Base-by-base conservation (phyloP, 2,888 invertebrate species). In the Azorinus chamasolen region DNA sequence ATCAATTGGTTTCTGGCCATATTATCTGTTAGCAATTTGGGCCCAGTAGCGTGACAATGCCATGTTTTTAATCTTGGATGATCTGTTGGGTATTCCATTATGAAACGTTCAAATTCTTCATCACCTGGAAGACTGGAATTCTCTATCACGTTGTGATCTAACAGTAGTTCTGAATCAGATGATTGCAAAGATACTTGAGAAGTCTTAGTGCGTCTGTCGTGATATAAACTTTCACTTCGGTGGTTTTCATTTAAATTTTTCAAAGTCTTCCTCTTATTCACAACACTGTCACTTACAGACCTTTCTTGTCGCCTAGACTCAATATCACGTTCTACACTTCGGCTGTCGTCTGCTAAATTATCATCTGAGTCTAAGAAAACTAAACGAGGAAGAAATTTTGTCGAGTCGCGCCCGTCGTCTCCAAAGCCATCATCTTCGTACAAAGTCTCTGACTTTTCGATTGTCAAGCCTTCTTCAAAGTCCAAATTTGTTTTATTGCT, bases 1-100 rank as follows among this genome's bases (percentile, higher is more conserved):
- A 90, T 84, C 57, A 92, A 83, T 79, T 92, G 91, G 65, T 90
- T 91, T 39, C 89, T 79, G 3, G 91, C 91, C 48, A 83, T 73
- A 59, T 81, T 88, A 73, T 91, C 90, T 22, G 53, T 45, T 8
- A 62, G 55, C 22, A 79, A 46, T n/a, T 68, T 72, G 2, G 62
- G 41, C 12, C 50, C 63, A 1, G 45, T 39, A 37, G 57, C 41
- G 51, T 85, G 85, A 39, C 85, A 85, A 50, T 85, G 85, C 85
- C 85, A 85, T n/a, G 68, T 53, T 32, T 32, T 32, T 10, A 32
- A 10, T 32, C 32, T 32, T 32, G 32, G 32, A 32, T 32, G 32
- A 32, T 32, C 32, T 6, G 32, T 32, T 32, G 32, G 32, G 10
- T 32, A 32, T 10, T 53, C 41, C 43, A 58, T 32, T 25, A 39